Percentiles rank a stretch among this genome's conserved stretches.
phyloP scores from a whole-genome alignment of 23 tunicate species.

The Halocynthia roretzi region DNA sequence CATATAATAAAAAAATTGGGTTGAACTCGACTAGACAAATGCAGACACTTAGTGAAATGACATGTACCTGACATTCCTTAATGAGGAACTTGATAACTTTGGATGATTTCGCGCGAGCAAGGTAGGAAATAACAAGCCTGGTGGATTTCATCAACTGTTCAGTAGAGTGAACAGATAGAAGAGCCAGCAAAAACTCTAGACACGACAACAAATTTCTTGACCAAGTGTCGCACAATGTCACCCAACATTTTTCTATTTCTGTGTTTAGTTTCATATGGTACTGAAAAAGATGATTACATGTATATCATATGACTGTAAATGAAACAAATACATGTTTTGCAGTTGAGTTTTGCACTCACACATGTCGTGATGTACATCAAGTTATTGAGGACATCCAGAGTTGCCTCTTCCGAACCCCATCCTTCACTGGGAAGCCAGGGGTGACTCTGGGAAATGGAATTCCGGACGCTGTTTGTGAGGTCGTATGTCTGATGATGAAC shows the following conservation, averaged over 20 bases:
- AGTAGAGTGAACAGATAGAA: slow-evolving; percentile 29
- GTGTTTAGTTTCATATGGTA: slow-evolving; percentile 23
- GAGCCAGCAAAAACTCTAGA: slow-evolving; percentile 24
- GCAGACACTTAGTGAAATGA: no score
- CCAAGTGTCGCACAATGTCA: slow-evolving; percentile 37
- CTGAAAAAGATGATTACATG: slow-evolving; percentile 3
- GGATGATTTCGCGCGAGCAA: slow-evolving; percentile 27
- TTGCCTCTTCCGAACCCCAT: slow-evolving; percentile 39
- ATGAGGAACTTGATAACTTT: slow-evolving; percentile 35
- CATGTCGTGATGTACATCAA: slow-evolving; percentile 11
- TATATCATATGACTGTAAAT: neutral
- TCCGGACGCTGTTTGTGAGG: slow-evolving; percentile 20
- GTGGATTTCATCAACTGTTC: slow-evolving; percentile 33
- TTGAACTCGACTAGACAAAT: no score
- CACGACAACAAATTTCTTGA: slow-evolving; percentile 32
- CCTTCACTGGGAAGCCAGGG: slow-evolving; percentile 21
- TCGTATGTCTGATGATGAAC: neutral
- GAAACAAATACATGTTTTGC: neutral
- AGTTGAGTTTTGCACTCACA: neutral
- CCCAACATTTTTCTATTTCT: slow-evolving; percentile 73
- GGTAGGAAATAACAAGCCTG: slow-evolving; percentile 24
- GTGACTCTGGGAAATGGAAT: slow-evolving; percentile 2
- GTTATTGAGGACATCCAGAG: slow-evolving; percentile 29
- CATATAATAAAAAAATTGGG: no score
- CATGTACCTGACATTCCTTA: slow-evolving; percentile 37